Conservation (phyloP, 2,888 invertebrate species). For the Cerceris ruficornis region DNA sequence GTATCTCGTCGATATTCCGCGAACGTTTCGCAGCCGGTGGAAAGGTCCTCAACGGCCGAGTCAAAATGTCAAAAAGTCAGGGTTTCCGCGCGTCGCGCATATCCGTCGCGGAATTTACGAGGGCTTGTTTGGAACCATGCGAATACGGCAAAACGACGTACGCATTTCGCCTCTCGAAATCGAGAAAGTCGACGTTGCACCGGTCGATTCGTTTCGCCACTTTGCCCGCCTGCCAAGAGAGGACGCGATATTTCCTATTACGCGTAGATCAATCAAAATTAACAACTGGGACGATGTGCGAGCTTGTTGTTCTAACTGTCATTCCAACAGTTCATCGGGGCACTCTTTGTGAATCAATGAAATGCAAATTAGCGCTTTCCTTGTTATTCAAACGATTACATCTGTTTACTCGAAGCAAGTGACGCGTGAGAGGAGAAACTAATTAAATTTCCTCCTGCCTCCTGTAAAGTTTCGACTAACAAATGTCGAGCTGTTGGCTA, state of each 20-base stretch:
- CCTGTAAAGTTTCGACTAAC: too few species aligned
- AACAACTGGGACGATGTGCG: too few species aligned
- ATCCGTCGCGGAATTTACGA: slow-evolving; percentile 25
- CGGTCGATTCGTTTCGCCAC: neutral
- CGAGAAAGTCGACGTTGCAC: neutral
- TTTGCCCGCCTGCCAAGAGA: neutral
- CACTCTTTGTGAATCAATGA: too few species aligned
- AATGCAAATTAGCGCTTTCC: too few species aligned
- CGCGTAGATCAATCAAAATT: too few species aligned
- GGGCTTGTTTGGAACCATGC: slow-evolving; percentile 19
- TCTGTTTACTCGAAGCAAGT: too few species aligned
- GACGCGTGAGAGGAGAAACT: too few species aligned
- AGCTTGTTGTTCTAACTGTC: too few species aligned
- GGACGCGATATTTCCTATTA: neutral
- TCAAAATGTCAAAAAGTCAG: slow-evolving; percentile 57
- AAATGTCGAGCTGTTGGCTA: too few species aligned
- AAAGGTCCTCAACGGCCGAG: slow-evolving; percentile 25
- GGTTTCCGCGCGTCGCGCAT: slow-evolving; percentile 22
- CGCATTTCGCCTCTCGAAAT: neutral
- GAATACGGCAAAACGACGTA: neutral
- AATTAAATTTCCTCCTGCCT: too few species aligned
- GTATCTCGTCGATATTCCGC: neutral
- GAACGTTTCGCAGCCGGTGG: slow-evolving; percentile 12
- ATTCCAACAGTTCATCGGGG: too few species aligned
- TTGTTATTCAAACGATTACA: too few species aligned